Evolutionary conservation across 2,888 invertebrate species (phyloP).

Genomic region (Gerris lacustris): DNA sequence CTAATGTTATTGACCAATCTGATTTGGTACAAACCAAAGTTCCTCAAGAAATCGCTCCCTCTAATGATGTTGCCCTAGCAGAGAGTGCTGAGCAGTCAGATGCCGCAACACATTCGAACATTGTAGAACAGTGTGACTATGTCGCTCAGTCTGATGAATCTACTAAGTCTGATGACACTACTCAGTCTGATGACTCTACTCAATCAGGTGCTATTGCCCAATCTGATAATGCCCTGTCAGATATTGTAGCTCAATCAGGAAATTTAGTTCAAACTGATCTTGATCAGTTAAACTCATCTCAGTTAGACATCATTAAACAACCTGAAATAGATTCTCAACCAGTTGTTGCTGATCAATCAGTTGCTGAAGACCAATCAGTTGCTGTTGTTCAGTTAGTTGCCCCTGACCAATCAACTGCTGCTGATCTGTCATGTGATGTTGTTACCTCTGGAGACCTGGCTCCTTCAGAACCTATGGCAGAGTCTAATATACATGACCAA

Average conservation of each 20-base stretch:
- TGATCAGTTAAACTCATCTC: too few relatives aligned
- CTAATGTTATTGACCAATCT: too few relatives aligned
- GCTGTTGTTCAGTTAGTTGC: not conserved
- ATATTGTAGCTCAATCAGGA: not conserved
- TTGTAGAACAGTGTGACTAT: not conserved
- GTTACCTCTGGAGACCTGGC: not conserved
- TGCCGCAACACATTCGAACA: not conserved
- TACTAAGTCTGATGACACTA: not conserved
- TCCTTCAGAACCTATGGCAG: not conserved
- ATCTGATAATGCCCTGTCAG: not conserved
- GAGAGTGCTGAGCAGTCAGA: too few relatives aligned
- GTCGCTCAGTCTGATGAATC: not conserved
- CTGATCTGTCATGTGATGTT: not conserved
- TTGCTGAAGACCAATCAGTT: not conserved
- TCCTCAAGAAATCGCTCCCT: too few relatives aligned
- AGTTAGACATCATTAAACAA: too few relatives aligned
- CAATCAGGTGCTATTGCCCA: not conserved
- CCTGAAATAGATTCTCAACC: not conserved
- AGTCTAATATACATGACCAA: not conserved
- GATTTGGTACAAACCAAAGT: too few relatives aligned
- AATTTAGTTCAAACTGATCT: not conserved
- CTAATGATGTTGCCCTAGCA: too few relatives aligned
- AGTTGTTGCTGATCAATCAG: not conserved
- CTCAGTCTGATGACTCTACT: not conserved
- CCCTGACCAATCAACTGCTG: not conserved